Percentiles rank a stretch among this genome's conserved stretches.
Evolutionary conservation across 92 coral and sea anemone genomes (phyloP).

Genomic region (Epizoanthus rinbou): DNA sequence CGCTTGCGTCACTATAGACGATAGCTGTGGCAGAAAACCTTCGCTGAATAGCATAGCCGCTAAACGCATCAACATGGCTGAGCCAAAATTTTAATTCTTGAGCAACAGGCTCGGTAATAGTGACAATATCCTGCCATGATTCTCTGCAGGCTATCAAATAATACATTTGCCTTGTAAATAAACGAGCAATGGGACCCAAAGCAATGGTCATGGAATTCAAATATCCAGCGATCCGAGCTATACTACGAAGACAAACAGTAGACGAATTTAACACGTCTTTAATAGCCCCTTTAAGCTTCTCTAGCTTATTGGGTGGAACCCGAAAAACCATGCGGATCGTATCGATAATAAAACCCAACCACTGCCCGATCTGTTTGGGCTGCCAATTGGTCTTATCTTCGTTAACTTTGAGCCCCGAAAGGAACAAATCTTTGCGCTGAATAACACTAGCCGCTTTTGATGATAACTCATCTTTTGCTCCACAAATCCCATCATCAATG

Average conservation of each 20-base stretch:
- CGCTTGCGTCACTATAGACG: constrained; percentile 48
- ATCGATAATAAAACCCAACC: constrained; percentile 49
- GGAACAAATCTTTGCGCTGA: constrained; percentile 35
- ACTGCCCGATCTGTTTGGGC: constrained; percentile 50
- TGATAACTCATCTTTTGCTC: constrained; percentile 16
- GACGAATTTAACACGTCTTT: background rate
- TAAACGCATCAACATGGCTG: constrained; percentile 42
- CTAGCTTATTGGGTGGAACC: background rate
- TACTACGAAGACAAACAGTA: background rate
- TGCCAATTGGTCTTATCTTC: constrained; percentile 58
- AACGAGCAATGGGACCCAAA: constrained; percentile 35
- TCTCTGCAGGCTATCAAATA: constrained; percentile 15
- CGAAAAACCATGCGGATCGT: constrained; percentile 51
- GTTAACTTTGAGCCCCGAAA: constrained; percentile 46
- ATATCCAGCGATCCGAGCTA: constrained; percentile 38
- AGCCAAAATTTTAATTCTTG: constrained; percentile 50
- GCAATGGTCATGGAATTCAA: constrained; percentile 39
- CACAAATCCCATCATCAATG: constrained; percentile 55
- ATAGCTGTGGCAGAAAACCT: constrained; percentile 45
- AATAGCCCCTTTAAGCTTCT: constrained; percentile 35
- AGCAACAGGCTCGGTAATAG: constrained; percentile 15
- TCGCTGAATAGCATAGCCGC: constrained; percentile 38
- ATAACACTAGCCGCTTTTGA: constrained; percentile 50
- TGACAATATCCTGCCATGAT: constrained; percentile 13
- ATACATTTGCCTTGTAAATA: constrained; percentile 45